Evolutionary conservation across 2,113 vertebrate species (phyloP).

Genomic region (Phaethornis superciliosus): DNA sequence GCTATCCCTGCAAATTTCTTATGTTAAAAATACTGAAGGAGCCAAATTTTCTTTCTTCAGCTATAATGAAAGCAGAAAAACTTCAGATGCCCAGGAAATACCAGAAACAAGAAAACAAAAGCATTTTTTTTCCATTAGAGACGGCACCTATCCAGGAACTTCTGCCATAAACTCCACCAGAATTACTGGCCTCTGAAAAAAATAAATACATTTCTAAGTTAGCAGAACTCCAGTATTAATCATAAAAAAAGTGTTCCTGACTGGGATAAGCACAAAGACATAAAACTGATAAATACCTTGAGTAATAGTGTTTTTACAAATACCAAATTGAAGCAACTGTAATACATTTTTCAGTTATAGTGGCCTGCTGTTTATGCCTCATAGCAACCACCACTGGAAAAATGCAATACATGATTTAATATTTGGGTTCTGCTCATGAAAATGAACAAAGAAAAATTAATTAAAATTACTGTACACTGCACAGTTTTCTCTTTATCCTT

Average conservation of each 20-base stretch:
- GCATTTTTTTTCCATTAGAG: not conserved
- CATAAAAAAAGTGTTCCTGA: not conserved
- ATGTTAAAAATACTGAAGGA: not conserved
- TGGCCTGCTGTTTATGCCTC: not conserved
- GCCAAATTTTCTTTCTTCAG: not conserved
- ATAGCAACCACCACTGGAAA: not conserved
- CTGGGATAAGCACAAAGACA: not conserved
- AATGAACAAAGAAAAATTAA: not conserved
- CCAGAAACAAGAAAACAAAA: conserved; percentile 14
- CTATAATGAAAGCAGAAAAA: not conserved
- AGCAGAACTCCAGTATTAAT: not conserved
- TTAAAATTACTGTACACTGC: not conserved
- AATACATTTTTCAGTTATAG: not conserved
- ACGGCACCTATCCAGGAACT: not conserved
- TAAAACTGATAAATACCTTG: conserved; percentile 2
- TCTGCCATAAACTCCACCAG: not conserved
- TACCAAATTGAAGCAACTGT: conserved; percentile 11
- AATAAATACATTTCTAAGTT: not conserved
- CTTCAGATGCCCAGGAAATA: conserved; percentile 26
- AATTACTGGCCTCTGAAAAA: not conserved
- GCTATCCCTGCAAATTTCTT: not conserved
- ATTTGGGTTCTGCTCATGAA: not conserved
- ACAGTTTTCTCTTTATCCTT: not conserved
- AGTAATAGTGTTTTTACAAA: not conserved
- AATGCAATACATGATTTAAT: not conserved